Conservation (phyloP, 2,113 vertebrate species). For the Steatornis caripensis region DNA sequence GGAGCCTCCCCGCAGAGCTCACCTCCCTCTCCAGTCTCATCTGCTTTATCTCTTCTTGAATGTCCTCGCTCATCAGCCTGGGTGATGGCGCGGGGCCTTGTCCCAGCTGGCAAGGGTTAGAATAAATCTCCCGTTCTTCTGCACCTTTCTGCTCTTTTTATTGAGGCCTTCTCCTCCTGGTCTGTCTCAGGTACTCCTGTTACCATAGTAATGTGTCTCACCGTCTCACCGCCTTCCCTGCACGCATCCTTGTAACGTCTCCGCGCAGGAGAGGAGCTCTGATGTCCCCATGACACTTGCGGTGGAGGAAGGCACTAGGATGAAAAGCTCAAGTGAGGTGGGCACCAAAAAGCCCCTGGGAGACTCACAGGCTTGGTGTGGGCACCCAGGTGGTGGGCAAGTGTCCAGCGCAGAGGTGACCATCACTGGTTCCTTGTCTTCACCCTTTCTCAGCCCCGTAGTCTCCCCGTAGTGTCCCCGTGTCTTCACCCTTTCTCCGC, state of each 20-base stretch:
- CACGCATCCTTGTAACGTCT: not conserved
- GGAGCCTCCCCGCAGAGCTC: not conserved
- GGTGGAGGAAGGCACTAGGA: not conserved
- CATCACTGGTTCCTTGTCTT: rapidly evolving
- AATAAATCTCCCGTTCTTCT: not conserved
- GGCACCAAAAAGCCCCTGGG: not conserved
- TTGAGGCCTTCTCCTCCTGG: not conserved
- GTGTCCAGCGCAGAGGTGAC: not conserved
- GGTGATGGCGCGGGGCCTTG: not conserved
- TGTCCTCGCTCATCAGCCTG: not conserved
- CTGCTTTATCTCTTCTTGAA: not conserved
- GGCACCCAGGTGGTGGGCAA: not conserved
- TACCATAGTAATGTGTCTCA: not conserved
- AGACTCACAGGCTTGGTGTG: not conserved
- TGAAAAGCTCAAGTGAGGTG: not conserved
- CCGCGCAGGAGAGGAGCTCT: not conserved
- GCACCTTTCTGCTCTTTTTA: not conserved
- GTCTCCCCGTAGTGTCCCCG: too few species aligned
- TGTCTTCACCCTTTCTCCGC: not conserved
- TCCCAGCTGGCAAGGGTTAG: not conserved
- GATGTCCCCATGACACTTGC: rapidly evolving
- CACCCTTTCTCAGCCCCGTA: not conserved
- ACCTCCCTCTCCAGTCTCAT: not conserved
- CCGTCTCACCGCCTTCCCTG: not conserved
- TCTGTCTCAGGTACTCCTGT: not conserved